Evolutionary conservation across 2,888 invertebrate genomes (phyloP), one percentile per base, ranked within the genome.

Genomic region (Tanaodytes sp.): DNA sequence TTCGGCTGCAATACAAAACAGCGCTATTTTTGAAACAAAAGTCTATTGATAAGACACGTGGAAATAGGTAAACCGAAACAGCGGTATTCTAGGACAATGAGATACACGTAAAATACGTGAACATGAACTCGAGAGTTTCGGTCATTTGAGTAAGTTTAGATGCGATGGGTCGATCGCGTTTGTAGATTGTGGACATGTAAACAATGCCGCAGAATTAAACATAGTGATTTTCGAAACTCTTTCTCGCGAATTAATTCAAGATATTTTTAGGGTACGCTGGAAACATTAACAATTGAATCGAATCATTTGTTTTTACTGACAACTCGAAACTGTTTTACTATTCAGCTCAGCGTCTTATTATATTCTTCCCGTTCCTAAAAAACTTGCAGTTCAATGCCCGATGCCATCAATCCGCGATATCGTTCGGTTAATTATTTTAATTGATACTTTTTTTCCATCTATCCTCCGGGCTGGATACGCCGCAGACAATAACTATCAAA

Each of bases 1-100:
- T n/a, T 49, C 36, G 42, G 23, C 8, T 23, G 12, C 48, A 15
- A 18, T 49, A 42, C 55, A 43, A 43, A 57, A 55, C 49, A 27
- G 18, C 6, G 30, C 42, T 42, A 40, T 55, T 37, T 30, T 16
- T 12, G 43, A 31, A 51, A 57, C 57, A 51, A 43, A 64, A 51
- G 48, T 37, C 37, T 57, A 57, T 57, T 64, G 57, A 64, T 64
- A 64, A 64, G 51, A 64, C 36, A 14, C 11, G 45, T 23, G 43
- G 51, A 64, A 57, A 64, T 51, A 64, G 55, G 43, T 45, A 57
- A 43, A 9, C 43, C 39, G 33, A 43, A 55, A 51, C 57, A 51
- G 43, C 43, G 57, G 23, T 45, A 51, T 57, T 54, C 54, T 14
- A 12, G 51, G 6, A 64, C 64, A 64, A 64, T 64, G 57, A 57